A percentile compares a stretch with the other conserved stretches of the same genome.
These are phyloP conservation scores for Equus przewalskii DNA, from an alignment of 2,113 vertebrate species.

Conservation along the genomic window DNA sequence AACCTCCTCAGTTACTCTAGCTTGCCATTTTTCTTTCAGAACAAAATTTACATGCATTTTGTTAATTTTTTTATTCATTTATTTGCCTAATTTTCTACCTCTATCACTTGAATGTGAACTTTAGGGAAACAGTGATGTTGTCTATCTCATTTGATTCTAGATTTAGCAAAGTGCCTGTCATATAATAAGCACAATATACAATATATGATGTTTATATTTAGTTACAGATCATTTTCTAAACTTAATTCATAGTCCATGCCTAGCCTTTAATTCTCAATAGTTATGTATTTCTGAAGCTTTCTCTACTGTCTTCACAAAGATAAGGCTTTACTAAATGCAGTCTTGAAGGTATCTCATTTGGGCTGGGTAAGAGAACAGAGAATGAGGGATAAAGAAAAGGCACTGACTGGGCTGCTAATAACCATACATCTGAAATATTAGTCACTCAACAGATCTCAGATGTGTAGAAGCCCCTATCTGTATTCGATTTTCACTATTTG, in stretches of 20 bases:
- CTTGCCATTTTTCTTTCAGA: background rate
- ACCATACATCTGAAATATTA: constrained; percentile 5
- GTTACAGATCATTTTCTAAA: background rate
- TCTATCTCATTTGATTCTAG: constrained; percentile 12
- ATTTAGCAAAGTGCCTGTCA: background rate
- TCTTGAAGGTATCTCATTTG: constrained; percentile 13
- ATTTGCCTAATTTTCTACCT: background rate
- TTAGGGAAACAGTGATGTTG: background rate
- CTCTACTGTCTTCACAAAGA: constrained; percentile 27
- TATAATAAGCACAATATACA: constrained; percentile 2
- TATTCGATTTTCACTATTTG: constrained; percentile 61
- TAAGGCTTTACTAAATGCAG: background rate
- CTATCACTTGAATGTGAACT: background rate
- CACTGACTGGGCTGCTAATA: background rate
- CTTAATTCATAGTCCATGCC: background rate
- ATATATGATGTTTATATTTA: background rate
- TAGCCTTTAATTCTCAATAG: background rate
- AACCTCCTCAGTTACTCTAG: background rate
- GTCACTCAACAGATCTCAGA: constrained; percentile 15
- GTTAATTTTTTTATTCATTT: background rate
- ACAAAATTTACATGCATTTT: background rate
- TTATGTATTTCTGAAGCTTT: constrained; percentile 57
- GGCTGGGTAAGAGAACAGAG: background rate
- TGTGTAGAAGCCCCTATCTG: background rate
- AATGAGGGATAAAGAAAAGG: background rate